A percentile compares a stretch with the other conserved stretches of the same genome.
Evolutionary conservation across 2,888 invertebrate genomes (phyloP).

Genomic region (Geophilus truncorum): DNA sequence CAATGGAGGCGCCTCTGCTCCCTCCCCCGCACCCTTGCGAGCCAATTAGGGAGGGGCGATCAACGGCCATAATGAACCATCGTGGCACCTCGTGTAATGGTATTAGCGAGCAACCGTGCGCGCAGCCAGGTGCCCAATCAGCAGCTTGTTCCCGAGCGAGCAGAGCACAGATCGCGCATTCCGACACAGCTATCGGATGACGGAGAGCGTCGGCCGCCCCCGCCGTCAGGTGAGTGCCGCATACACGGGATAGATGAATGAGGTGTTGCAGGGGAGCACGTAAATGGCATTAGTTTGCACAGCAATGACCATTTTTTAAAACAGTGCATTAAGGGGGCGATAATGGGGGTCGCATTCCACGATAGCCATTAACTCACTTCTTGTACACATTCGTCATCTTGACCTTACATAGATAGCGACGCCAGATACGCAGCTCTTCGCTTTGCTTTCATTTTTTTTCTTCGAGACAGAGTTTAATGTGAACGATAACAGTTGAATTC

Average conservation of each 20-base stretch:
- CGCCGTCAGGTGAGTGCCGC: not conserved
- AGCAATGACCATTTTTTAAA: not conserved
- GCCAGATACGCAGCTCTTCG: not conserved
- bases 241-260: not conserved
- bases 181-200: slow-evolving; percentile 4
- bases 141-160: slow-evolving; percentile 2
- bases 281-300: slow-evolving; percentile 12
- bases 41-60: slow-evolving; percentile 5
- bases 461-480: not conserved
- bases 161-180: not conserved
- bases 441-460: not conserved
- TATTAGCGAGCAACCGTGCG: slow-evolving; percentile 14
- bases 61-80: slow-evolving; percentile 11
- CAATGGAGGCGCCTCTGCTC: slow-evolving; percentile 14
- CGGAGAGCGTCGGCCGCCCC: not conserved
- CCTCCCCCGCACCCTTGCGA: slow-evolving; percentile 2
- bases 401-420: not conserved
- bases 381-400: slow-evolving; percentile 3
- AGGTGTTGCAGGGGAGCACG: not conserved
- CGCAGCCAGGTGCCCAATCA: slow-evolving; percentile 8
- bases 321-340: not conserved
- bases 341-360: slow-evolving; percentile 10
- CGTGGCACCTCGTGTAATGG: not conserved
- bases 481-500: not conserved
- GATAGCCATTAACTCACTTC: not conserved